Evolutionary conservation across 1,140 invertebrate species (phyloP).

Genomic region (Mizuhopecten yessoensis): DNA sequence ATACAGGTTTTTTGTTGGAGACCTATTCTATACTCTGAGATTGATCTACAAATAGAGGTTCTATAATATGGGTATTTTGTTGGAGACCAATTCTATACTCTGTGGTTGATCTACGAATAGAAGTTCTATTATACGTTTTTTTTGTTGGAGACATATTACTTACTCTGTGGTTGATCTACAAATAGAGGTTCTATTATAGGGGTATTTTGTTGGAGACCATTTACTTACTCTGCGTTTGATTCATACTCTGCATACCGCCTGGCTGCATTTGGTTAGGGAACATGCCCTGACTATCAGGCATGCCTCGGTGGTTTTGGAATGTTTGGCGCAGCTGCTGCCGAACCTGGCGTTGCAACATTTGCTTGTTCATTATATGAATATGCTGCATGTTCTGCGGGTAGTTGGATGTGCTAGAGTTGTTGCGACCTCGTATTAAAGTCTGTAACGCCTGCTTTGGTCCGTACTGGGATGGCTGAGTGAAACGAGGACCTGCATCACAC

Average conservation of each 20-base stretch:
- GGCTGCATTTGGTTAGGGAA: conserved; percentile 55
- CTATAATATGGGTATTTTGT: too few species aligned
- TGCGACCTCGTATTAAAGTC: conserved; percentile 90
- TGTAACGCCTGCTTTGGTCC: conserved; percentile 92
- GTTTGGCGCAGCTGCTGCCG: conserved; percentile 62
- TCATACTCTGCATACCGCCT: conserved; percentile 70
- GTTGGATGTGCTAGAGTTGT: conserved; percentile 68
- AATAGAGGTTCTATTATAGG: too few species aligned
- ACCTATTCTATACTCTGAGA: too few species aligned
- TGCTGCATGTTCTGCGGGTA: conserved; percentile 60
- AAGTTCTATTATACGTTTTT: too few species aligned
- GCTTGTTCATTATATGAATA: conserved; percentile 75
- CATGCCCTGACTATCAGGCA: conserved; percentile 65
- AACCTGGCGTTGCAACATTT: conserved; percentile 67
- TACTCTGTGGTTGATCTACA: conserved; percentile 61
- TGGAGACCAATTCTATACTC: too few species aligned
- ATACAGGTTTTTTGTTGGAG: too few species aligned
- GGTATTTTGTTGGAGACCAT: too few species aligned
- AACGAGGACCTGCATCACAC: neutral
- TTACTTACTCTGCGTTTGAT: conserved; percentile 62
- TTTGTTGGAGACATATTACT: neutral
- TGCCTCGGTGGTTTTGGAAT: conserved; percentile 62
- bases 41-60: too few species aligned
- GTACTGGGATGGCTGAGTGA: neutral
- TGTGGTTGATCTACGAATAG: too few species aligned